phyloP scores from a whole-genome alignment of 2,888 invertebrate genomes.

The Dolichomitus sp. region DNA sequence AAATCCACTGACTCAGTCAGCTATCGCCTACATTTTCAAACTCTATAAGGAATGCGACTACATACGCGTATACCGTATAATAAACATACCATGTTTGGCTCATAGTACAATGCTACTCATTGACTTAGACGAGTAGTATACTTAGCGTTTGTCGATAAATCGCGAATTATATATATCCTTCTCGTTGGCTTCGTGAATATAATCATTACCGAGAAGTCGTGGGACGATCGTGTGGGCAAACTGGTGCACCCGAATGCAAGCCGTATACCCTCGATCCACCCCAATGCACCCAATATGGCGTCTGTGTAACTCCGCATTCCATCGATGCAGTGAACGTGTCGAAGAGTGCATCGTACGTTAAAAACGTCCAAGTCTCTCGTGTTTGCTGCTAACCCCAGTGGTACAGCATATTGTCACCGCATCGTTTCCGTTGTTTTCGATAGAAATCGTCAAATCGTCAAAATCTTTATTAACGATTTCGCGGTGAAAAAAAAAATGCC shows the following conservation, averaged over 20 bases:
- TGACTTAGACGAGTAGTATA: not conserved
- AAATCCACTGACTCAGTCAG: not conserved
- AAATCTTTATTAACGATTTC: not conserved
- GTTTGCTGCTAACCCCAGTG: not conserved
- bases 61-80: not conserved
- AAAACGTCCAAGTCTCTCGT: constrained; percentile 6
- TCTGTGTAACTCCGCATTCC: constrained; percentile 49
- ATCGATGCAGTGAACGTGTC: constrained; percentile 52
- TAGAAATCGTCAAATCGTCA: too few relatives aligned
- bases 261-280: constrained; percentile 34
- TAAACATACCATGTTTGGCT: not conserved
- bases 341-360: constrained; percentile 28
- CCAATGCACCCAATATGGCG: constrained; percentile 54
- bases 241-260: constrained; percentile 28
- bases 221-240: constrained; percentile 23
- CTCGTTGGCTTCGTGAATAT: not conserved
- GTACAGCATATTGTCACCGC: not conserved
- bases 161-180: not conserved
- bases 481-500: not conserved
- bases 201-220: not conserved
- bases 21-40: not conserved
- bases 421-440: not conserved
- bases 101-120: not conserved
- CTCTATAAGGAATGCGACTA: not conserved
- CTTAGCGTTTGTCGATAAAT: not conserved